A percentile compares a stretch with the other conserved stretches of the same genome.
phyloP scores from a whole-genome alignment of 2,113 vertebrate species.

The Pogonocichla stellata region DNA sequence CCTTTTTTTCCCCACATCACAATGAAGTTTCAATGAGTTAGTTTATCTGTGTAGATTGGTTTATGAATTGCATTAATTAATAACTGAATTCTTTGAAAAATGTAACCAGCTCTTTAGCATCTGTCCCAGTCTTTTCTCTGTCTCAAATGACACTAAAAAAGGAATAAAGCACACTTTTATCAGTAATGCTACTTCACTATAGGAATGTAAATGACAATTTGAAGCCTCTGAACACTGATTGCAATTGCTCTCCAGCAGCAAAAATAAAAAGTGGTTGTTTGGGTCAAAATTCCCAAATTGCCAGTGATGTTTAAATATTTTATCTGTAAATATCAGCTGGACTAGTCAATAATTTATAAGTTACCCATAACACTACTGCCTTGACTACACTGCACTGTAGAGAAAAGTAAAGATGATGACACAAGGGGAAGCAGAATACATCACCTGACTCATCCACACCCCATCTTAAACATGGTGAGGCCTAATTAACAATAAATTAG shows the following conservation, averaged over 20 bases:
- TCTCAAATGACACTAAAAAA: neutral
- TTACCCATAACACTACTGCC: neutral
- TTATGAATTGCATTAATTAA: conserved; percentile 3
- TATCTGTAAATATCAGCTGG: neutral
- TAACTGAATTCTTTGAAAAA: neutral
- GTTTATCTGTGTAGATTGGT: neutral
- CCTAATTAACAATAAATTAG: neutral
- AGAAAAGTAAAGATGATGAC: neutral
- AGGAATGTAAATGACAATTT: neutral
- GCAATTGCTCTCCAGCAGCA: neutral
- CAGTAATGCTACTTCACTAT: neutral
- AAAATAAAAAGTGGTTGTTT: neutral
- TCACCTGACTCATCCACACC: neutral
- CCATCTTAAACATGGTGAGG: neutral
- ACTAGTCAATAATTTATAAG: neutral
- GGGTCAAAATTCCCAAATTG: neutral
- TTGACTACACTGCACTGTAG: neutral
- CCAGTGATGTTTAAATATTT: neutral
- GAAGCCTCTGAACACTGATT: neutral
- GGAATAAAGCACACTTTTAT: neutral
- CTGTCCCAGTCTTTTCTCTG: neutral
- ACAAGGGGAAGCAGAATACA: neutral
- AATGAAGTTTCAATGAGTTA: neutral
- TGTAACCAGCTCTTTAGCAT: neutral
- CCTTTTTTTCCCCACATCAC: neutral